These are phyloP conservation scores for Sprattus sprattus DNA, from an alignment of 2,113 vertebrate species.

Conservation along the genomic window DNA sequence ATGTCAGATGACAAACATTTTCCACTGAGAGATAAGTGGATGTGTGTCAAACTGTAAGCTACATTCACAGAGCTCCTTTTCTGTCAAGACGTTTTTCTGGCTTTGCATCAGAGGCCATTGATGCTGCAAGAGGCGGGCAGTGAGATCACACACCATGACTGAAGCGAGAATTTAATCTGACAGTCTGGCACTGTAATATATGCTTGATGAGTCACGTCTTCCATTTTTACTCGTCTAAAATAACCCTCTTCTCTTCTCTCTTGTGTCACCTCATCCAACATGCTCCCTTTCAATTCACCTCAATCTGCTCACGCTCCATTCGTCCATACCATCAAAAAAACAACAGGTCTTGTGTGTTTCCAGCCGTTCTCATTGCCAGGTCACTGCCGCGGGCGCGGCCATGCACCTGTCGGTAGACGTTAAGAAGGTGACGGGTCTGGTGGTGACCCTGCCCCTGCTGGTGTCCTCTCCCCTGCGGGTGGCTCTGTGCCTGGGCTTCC, in stretches of 20 bases:
- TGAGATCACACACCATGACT: neutral
- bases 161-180: neutral
- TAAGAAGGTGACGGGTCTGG: slow-evolving; percentile 63
- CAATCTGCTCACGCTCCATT: neutral
- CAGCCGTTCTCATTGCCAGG: slow-evolving; percentile 49
- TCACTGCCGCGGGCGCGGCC: slow-evolving; percentile 44
- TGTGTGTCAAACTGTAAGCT: neutral
- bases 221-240: neutral
- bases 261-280: neutral
- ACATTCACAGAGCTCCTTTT: neutral
- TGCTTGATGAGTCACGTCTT: neutral
- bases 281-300: neutral
- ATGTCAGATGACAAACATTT: neutral
- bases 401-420: slow-evolving; percentile 62
- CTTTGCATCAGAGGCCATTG: neutral
- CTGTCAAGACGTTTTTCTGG: neutral
- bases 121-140: neutral
- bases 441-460: slow-evolving; percentile 57
- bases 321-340: neutral
- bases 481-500: slow-evolving; percentile 55
- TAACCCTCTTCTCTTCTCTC: neutral
- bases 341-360: slow-evolving; percentile 51
- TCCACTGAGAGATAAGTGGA: neutral
- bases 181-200: neutral
- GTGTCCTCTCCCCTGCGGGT: slow-evolving; percentile 67